A percentile compares a stretch with the other conserved stretches of the same genome.
Conservation (phyloP, 2,797 vertebrate genomes). For the Peromyscus eremicus region DNA sequence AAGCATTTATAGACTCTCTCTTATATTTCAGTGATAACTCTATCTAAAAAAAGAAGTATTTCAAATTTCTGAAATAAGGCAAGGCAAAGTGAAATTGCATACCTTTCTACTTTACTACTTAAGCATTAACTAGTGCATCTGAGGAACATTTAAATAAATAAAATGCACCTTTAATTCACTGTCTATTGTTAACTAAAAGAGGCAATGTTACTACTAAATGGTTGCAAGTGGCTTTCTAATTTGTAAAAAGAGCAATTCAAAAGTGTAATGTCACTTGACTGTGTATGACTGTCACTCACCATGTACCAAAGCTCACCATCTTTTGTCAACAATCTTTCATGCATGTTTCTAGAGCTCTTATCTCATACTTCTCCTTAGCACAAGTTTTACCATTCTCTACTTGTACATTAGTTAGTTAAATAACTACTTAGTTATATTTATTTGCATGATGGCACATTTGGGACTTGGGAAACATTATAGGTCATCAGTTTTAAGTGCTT, state of each 20-base stretch:
- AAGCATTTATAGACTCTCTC: background rate
- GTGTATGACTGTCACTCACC: background rate
- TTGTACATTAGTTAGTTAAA: background rate
- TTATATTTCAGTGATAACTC: background rate
- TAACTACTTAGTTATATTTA: background rate
- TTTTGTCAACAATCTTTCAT: background rate
- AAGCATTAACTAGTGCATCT: background rate
- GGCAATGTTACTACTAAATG: background rate
- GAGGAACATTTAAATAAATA: background rate
- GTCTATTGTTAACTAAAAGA: slow-evolving; percentile 30
- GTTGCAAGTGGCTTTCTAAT: background rate
- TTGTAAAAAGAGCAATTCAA: background rate
- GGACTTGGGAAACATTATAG: background rate
- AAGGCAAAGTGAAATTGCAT: background rate
- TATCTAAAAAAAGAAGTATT: background rate
- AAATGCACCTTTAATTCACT: background rate
- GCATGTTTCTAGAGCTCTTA: background rate
- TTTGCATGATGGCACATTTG: background rate
- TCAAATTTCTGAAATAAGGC: background rate
- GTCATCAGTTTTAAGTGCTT: background rate
- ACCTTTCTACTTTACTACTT: background rate
- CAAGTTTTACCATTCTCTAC: background rate
- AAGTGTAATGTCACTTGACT: background rate
- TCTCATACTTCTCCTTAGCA: background rate
- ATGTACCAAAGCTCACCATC: background rate